A percentile compares a stretch with the other conserved stretches of the same genome.
Evolutionary conservation across 1,140 invertebrate genomes (phyloP).

Genomic region (Drosophila ficusphila): DNA sequence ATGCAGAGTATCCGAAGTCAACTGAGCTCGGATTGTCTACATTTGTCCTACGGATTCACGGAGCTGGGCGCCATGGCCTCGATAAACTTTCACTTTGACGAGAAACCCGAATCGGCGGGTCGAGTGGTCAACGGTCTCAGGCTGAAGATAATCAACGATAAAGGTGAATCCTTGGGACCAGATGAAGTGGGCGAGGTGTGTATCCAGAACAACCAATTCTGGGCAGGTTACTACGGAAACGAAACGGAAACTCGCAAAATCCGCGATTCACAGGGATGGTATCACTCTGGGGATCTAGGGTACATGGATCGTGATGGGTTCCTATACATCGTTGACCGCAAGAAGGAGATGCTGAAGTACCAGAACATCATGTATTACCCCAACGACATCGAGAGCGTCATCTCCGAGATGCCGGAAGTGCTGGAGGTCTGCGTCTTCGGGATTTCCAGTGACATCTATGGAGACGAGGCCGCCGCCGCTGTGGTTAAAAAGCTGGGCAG

Average conservation of each 20-base stretch:
- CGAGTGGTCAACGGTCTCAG: constrained; percentile 9
- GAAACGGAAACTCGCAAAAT: constrained; percentile 10
- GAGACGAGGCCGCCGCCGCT: constrained; percentile 61
- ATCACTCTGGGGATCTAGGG: constrained; percentile 88
- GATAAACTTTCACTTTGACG: constrained; percentile 31
- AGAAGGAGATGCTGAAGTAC: constrained; percentile 87
- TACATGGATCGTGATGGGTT: constrained; percentile 85
- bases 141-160: constrained; percentile 72
- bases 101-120: constrained; percentile 48
- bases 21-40: constrained; percentile 21
- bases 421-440: constrained; percentile 69
- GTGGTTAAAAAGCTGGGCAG: constrained; percentile 36
- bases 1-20: constrained; percentile 30
- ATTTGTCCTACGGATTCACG: constrained; percentile 39
- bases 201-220: constrained; percentile 29
- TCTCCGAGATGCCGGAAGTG: constrained; percentile 53
- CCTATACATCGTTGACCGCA: constrained; percentile 86
- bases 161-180: constrained; percentile 36
- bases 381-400: constrained; percentile 59
- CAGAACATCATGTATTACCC: constrained; percentile 71
- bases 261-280: constrained; percentile 85
- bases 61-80: constrained; percentile 26
- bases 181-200: constrained; percentile 56
- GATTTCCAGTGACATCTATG: constrained; percentile 31
- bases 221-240: constrained; percentile 67